Percentiles rank a stretch among this genome's conserved stretches.
phyloP scores from a whole-genome alignment of 1,140 invertebrate species.

The Cepaea nemoralis region DNA sequence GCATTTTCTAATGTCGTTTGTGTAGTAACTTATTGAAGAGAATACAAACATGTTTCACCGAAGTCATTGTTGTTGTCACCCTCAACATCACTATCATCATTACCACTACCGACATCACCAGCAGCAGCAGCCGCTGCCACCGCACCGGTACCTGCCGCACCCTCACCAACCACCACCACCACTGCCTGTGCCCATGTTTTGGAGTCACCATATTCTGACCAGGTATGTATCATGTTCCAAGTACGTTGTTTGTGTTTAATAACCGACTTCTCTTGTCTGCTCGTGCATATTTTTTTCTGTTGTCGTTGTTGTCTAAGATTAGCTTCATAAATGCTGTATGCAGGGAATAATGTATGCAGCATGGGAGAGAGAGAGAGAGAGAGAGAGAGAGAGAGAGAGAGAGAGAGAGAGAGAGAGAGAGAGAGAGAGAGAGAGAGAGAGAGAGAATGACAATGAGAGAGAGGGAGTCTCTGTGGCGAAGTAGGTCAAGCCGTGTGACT shows the following conservation, averaged over 20 bases:
- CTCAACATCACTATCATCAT: not conserved
- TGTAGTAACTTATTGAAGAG: no score
- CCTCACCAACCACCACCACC: not conserved
- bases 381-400: conserved; percentile 10
- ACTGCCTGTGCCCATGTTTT: conserved; percentile 16
- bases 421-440: not conserved
- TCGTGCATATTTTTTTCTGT: no score
- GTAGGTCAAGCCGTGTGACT: no score
- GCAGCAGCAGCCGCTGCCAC: not conserved
- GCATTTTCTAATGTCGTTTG: no score
- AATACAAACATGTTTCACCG: not conserved
- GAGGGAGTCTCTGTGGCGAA: no score
- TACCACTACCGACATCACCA: not conserved
- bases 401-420: not conserved
- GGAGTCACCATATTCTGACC: conserved; percentile 19
- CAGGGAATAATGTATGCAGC: no score
- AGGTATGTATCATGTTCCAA: not conserved
- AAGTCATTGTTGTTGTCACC: conserved; percentile 3
- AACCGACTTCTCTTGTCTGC: no score
- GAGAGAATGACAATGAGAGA: not conserved
- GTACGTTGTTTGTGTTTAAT: no score
- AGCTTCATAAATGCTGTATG: no score
- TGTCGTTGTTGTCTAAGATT: no score
- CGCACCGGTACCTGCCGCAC: not conserved
- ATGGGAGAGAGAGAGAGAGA: no score